phyloP scores from a whole-genome alignment of 2,113 vertebrate species.

The Nymphicus hollandicus region DNA sequence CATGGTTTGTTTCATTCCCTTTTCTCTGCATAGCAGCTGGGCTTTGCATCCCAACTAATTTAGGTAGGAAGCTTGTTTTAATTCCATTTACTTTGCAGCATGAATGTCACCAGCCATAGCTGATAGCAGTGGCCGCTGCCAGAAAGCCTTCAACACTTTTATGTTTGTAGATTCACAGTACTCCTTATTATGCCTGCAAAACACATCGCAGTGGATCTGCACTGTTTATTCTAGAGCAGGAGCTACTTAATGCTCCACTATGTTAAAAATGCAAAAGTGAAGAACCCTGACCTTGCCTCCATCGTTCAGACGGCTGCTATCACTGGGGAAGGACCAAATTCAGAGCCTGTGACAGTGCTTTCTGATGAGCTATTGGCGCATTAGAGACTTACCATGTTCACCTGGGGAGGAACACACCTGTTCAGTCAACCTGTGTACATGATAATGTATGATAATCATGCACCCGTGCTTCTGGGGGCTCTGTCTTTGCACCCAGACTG shows the following conservation, averaged over 20 bases:
- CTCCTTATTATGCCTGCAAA: slow-evolving; percentile 25
- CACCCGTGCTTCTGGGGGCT: neutral
- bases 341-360: neutral
- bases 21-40: neutral
- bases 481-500: neutral
- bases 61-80: neutral
- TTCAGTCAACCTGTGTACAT: neutral
- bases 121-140: slow-evolving; percentile 1
- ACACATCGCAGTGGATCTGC: neutral
- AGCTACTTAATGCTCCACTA: neutral
- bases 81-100: slow-evolving; percentile 15
- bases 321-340: neutral
- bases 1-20: neutral
- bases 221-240: neutral
- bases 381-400: neutral
- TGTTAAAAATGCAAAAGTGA: neutral
- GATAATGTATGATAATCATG: neutral
- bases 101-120: neutral
- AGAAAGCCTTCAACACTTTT: neutral
- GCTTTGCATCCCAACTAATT: slow-evolving; percentile 3
- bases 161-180: neutral
- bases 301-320: neutral
- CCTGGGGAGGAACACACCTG: slow-evolving; percentile 46
- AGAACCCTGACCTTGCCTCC: neutral
- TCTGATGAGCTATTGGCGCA: slow-evolving; percentile 9